These are phyloP conservation scores for Microtus ochrogaster DNA, from an alignment of 2,113 vertebrate genomes.

Conservation along the genomic window DNA sequence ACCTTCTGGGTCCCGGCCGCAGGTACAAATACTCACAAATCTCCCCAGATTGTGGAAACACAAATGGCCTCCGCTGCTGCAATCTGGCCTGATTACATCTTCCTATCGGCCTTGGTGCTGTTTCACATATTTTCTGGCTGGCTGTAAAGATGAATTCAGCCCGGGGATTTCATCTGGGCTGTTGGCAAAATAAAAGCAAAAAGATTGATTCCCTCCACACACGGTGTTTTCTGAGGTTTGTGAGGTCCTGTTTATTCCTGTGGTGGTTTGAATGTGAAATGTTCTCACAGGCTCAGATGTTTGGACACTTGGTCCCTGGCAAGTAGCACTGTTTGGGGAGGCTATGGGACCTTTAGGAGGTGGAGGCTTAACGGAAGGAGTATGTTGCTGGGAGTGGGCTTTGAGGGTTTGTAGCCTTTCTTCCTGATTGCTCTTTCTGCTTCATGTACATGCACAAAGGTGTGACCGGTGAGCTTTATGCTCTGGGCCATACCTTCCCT, in stretches of 20 bases:
- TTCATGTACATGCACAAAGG: background rate
- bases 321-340: background rate
- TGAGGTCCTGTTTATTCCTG: background rate
- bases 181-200: background rate
- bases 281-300: background rate
- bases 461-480: no score
- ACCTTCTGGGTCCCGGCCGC: background rate
- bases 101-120: background rate
- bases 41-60: background rate
- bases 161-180: rapidly evolving
- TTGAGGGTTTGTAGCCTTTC: background rate
- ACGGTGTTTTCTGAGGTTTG: background rate
- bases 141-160: rapidly evolving
- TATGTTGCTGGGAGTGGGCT: no score
- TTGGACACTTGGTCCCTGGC: background rate
- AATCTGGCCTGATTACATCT: background rate
- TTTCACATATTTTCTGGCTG: background rate
- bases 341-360: background rate
- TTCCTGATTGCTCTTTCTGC: no score
- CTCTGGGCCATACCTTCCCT: no score
- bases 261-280: background rate
- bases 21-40: background rate
- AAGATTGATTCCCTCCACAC: background rate
- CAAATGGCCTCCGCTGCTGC: background rate
- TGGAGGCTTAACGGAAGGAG: background rate